phyloP scores from a whole-genome alignment of 2,113 vertebrate genomes.

The Lynx canadensis region DNA sequence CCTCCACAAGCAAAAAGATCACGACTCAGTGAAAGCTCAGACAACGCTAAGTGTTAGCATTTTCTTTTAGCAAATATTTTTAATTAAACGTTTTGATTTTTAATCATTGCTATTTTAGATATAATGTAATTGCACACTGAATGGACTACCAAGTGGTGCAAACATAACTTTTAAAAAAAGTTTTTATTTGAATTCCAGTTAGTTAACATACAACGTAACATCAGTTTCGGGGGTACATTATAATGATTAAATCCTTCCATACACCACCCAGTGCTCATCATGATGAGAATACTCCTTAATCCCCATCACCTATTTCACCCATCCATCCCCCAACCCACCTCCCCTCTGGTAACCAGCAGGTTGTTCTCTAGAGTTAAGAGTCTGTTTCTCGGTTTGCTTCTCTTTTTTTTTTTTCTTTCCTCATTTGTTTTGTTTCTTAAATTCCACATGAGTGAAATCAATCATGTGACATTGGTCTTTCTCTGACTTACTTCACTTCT shows the following conservation, averaged over 20 bases:
- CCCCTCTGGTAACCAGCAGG: neutral
- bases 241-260: neutral
- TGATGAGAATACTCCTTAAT: neutral
- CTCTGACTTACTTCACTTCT: neutral
- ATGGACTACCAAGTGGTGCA: neutral
- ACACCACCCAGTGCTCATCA: neutral
- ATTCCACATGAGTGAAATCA: neutral
- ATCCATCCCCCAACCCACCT: neutral
- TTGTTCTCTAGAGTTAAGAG: neutral
- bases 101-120: neutral
- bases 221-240: neutral
- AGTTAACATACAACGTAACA: neutral
- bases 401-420: neutral
- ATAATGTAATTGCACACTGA: neutral
- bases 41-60: neutral
- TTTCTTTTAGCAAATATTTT: neutral
- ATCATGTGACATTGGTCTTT: neutral
- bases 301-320: neutral
- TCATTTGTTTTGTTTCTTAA: neutral
- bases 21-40: neutral
- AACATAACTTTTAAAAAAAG: neutral
- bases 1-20: neutral
- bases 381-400: neutral
- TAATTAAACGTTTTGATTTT: neutral
- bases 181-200: neutral